Evolutionary conservation across 2,113 vertebrate genomes (phyloP), one percentile per base, ranked within the genome.

Genomic region (Australoheros scitulus): DNA sequence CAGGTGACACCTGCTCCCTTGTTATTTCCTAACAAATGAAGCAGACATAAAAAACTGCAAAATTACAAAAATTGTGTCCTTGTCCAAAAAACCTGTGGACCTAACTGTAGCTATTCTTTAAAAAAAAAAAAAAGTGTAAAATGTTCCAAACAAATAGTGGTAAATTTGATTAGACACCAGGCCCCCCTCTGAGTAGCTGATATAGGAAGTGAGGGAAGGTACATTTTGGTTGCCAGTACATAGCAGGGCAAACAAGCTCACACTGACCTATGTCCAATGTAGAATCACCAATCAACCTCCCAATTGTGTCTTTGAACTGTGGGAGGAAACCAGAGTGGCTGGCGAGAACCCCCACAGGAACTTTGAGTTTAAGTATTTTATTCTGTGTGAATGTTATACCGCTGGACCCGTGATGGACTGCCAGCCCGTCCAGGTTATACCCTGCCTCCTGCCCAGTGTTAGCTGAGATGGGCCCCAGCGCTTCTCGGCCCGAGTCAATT

Each of bases 391-490:
- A 68, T 68, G 6, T 68, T 68, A 0, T 0, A 65, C 14, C 38
- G 10, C 43, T 65, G 43, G 2, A 14, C 63, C 8, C 14, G 24
- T 47, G 8, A 68, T 68, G 63, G 22, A 47, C 63, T 47, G 4
- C 0, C 14, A 63, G 38, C 14, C 63, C 43, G 64, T 68, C 47
- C 14, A 1, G 22, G 43, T 68, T 68, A 68, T 47, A 68, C 14
- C 14, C 38, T 68, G 3, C 64, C 3, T 26, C 43, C 26, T 47
- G 5, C 5, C 38, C 38, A 68, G 64, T 65, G 14, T 43, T 65
- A 43, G n/a, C 38, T 3, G 0, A 24, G 24, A 24, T 24, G 24
- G 24, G n/a, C 43, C 43, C 43, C 8, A 47, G 14, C 8, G 4
- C 22, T 68, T 47, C 64, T 68, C 43, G 26, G 63, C n/a, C 13